These are phyloP conservation scores for Drosophila stalkeri DNA, from an alignment of 2,888 invertebrate species.

Conservation along the genomic window DNA sequence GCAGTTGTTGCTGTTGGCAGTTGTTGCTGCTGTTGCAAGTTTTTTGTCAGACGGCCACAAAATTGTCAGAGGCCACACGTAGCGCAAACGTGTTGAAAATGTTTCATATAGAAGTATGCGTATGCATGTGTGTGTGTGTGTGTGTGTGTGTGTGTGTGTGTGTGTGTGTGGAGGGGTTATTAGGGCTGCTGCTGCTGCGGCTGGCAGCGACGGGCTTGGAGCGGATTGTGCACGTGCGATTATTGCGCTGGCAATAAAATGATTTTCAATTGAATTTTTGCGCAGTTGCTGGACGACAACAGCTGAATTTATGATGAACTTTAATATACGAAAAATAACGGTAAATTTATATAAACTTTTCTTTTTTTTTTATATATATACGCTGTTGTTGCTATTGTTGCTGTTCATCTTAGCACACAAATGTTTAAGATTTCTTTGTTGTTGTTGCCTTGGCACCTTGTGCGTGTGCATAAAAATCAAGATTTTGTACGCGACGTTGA, in stretches of 20 bases:
- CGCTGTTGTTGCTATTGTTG: constrained; percentile 17
- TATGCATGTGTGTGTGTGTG: background rate
- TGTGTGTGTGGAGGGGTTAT: background rate
- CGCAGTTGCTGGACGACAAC: constrained; percentile 50
- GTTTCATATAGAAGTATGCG: constrained; percentile 6
- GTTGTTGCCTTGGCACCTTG: constrained; percentile 42
- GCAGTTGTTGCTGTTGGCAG: constrained; percentile 9
- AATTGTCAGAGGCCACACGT: constrained; percentile 70
- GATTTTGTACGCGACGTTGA: constrained; percentile 46
- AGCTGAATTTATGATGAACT: constrained; percentile 67
- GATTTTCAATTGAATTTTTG: constrained; percentile 72
- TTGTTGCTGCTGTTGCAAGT: constrained; percentile 5
- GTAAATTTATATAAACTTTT: constrained; percentile 6
- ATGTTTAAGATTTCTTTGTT: constrained; percentile 6
- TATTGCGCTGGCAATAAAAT: constrained; percentile 68
- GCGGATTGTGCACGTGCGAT: constrained; percentile 43
- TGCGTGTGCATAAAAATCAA: constrained; percentile 62
- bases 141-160: background rate
- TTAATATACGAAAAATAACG: constrained; percentile 39
- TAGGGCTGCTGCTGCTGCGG: background rate
- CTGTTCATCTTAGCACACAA: constrained; percentile 8
- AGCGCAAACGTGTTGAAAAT: constrained; percentile 66
- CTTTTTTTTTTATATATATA: background rate
- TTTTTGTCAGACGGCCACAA: constrained; percentile 41
- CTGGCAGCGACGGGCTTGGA: background rate